Base-by-base conservation (phyloP, 2,888 invertebrate genomes). In the Theodoxus fluviatilis region DNA sequence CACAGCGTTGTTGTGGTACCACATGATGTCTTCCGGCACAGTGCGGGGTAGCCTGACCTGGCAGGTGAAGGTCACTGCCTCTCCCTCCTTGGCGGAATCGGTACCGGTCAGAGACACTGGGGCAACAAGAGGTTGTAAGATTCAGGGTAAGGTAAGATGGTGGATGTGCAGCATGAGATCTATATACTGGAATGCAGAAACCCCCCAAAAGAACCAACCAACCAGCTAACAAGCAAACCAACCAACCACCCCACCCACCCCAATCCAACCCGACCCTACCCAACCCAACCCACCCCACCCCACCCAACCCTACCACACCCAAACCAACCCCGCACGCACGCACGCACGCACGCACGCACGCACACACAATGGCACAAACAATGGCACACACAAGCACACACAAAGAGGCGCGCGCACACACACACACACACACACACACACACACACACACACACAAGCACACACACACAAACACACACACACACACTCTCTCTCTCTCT, bases 1-100 rank as follows among this genome's bases (percentile, higher is more conserved):
- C 43, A 43, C 18, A 12, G 43, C 9, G 55, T 74, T 70, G 38
- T 76, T 71, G 49, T 71, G 65, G 68, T 71, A 76, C 75, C 75
- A 76, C 31, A 73, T 72, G 35, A 72, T 65, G 2, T 65, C 40
- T 7, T 66, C 59, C 0, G 75, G 71, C 1, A 28, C 18, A 1
- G 49, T 33, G 28, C 33, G 12, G 31, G 67, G 68, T 9, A 73
- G 71, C 18, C 59, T 57, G 15, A 74, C 75, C 6, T 35, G 43
- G 37, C 75, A 76, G 3, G 59, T 67, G 64, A 76, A 57, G 18
- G 59, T 67, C 9, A 74, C 35, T 7, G 65, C 63, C 12, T 47
- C 28, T 0, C 75, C 75, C 12, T 49, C 67, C 31, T 65, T n/a
- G 25, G 71, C 70, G 35, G 52, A 52, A 18, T 70, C 49, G 1